Evolutionary conservation across 1,140 invertebrate genomes (phyloP), one percentile per base, ranked within the genome.

Genomic region (Gryon sp.): DNA sequence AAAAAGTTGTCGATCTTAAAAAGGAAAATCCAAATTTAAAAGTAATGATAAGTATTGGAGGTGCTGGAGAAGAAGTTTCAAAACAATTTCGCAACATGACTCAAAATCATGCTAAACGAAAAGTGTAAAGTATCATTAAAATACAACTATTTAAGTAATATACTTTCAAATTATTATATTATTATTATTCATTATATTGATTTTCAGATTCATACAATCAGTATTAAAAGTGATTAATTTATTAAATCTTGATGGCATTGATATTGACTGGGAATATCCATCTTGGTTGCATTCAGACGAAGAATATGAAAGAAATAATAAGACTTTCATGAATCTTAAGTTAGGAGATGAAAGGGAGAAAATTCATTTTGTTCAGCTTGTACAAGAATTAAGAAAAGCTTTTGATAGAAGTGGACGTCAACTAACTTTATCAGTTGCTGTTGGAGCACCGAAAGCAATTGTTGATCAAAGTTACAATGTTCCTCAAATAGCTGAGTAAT

Each of bases 191-290:
- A n/a, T n/a, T n/a, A 28, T 28, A 24, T 30, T 3, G 1, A 28
- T 24, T 16, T 63, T 46, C 12, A 92, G 90, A 55, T 96, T 96
- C 82, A 92, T 95, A 34, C 87, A 87, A 65, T 93, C 93, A 1
- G 87, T 94, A 2, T 89, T 93, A 63, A 82, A 90, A 40, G 85
- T 92, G 7, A 83, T 94, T n/a, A 89, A 90, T 60, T 85, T 86
- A n/a, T 92, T 92, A 76, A 87, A 88, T 52, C 87, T 96, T 11
- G 94, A 96, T 88, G 95, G 95, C 15, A 87, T 96, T 4, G 95
- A 97, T 85, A 82, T 96, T 32, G 95, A 97, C 80, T 97, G 95
- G 95, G 95, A 97, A 85, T 97, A 96, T 84, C 96, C 96, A 6
- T 83, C 82, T 12, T 88, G 78, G 84, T 65, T 78, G 14, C 53